phyloP scores from a whole-genome alignment of 1,140 invertebrate species.

The Musca domestica region DNA sequence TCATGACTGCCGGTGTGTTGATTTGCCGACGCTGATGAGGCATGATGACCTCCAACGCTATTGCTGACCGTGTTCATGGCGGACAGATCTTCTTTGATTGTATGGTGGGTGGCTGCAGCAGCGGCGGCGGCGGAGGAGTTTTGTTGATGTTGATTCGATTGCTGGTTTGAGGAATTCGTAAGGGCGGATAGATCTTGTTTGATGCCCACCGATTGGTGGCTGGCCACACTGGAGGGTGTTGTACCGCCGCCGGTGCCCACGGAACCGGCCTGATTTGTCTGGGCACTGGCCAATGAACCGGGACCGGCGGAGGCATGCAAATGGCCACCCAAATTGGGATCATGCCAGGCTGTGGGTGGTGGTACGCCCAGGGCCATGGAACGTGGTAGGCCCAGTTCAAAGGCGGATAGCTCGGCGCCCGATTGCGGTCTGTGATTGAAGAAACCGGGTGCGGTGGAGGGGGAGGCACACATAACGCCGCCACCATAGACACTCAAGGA shows the following conservation, averaged over 20 bases:
- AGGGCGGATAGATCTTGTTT: constrained; percentile 48
- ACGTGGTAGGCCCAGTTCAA: constrained; percentile 64
- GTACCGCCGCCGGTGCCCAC: constrained; percentile 40
- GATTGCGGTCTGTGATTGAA: constrained; percentile 52
- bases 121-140: constrained; percentile 25
- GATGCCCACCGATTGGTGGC: constrained; percentile 49
- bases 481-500: constrained; percentile 54
- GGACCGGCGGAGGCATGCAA: constrained; percentile 51
- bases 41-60: constrained; percentile 40
- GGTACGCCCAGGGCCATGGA: constrained; percentile 71
- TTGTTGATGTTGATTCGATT: constrained; percentile 39
- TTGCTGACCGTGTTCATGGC: constrained; percentile 38
- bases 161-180: constrained; percentile 27
- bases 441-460: constrained; percentile 54
- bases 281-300: constrained; percentile 48
- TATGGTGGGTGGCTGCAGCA: constrained; percentile 39
- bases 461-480: constrained; percentile 55
- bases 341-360: constrained; percentile 65
- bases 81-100: constrained; percentile 53
- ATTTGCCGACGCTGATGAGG: constrained; percentile 52
- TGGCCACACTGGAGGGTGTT: constrained; percentile 50
- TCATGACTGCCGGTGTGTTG: constrained; percentile 30
- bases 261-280: constrained; percentile 48
- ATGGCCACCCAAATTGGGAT: constrained; percentile 56
- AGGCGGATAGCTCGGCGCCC: constrained; percentile 52